A percentile compares a stretch with the other conserved stretches of the same genome.
Evolutionary conservation across 1,140 invertebrate species (phyloP).

Genomic region (Drosophila teissieri): DNA sequence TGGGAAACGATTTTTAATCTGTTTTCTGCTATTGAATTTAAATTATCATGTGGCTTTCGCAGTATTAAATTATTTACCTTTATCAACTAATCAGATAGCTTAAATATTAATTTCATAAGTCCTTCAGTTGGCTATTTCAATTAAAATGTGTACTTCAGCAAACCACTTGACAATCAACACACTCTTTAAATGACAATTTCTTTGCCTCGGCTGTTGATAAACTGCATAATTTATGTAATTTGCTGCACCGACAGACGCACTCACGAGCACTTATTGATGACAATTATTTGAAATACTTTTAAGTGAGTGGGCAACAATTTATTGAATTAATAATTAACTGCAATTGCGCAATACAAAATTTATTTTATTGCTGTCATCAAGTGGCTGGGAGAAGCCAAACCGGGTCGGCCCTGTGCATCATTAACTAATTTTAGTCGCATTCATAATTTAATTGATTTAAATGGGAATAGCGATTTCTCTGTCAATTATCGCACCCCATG

Average conservation of each 20-base stretch:
- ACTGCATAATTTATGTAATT: constrained; percentile 61
- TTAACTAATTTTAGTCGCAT: constrained; percentile 82
- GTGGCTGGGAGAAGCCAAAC: constrained; percentile 17
- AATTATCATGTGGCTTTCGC: too few relatives aligned
- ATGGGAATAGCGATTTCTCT: constrained; percentile 42
- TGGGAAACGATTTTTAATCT: too few relatives aligned
- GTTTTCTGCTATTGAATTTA: too few relatives aligned
- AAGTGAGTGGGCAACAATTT: constrained; percentile 66
- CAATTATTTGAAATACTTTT: constrained; percentile 69
- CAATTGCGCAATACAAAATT: constrained; percentile 72
- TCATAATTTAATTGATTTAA: constrained; percentile 82
- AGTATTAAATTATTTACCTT: neutral
- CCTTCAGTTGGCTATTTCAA: constrained; percentile 24
- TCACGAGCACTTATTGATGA: constrained; percentile 38
- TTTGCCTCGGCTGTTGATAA: constrained; percentile 36
- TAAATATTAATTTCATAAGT: constrained; percentile 25
- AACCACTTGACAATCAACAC: constrained; percentile 32
- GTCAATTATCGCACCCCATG: constrained; percentile 11
- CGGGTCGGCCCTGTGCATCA: constrained; percentile 30
- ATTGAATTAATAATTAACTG: constrained; percentile 82
- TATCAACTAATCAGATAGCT: neutral
- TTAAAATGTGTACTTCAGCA: constrained; percentile 20
- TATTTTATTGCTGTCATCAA: constrained; percentile 75
- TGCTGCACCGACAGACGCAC: constrained; percentile 9
- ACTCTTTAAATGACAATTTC: constrained; percentile 21